Base-by-base conservation (phyloP, 2,797 vertebrate genomes). In the Alcedo quadribrachys region DNA sequence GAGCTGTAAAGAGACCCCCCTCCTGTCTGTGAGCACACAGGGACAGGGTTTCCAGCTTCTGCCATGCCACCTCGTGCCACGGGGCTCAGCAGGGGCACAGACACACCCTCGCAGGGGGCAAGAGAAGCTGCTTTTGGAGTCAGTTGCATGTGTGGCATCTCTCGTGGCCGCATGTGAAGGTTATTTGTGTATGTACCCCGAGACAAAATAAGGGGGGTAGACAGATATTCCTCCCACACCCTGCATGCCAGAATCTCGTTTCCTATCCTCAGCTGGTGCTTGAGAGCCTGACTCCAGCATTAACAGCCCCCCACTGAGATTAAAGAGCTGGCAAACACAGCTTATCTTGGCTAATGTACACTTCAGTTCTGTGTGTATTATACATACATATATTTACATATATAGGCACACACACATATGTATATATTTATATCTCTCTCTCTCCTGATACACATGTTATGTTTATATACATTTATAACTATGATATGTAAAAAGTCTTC, bases 301-400 rank as follows among this genome's bases (percentile, higher is more conserved):
- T 90, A 96, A 96, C 93, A 96, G 94, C 93, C 94, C 95, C 96
- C 96, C 81, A 94, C 94, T 90, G 96, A 98, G 97, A 97, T 97
- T 85, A 97, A 97, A 97, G 96, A 85, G 55, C 93, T 91, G 93
- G 96, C 95, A 96, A 96, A 87, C 88, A 89, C 69, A 93, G 93
- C 94, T 96, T 97, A 97, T 97, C 94, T 96, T 93, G 79, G 92
- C 92, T 93, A 96, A 96, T 95, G 94, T 94, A 93, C 74, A 95
- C 92, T 96, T 95, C 33, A 96, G 87, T 83, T 94, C 81, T 96
- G 92, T 97, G 87, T 95, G 67, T 91, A 85, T 85, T 96, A 92
- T 87, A 94, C 75, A 77, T 65, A 96, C 71, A 89, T 83, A 82
- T 76, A 95, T 71, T 95, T 92, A 95, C 92, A 95, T 92, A 95